phyloP scores from a whole-genome alignment of 2,113 vertebrate genomes.

The Hoplias malabaricus region DNA sequence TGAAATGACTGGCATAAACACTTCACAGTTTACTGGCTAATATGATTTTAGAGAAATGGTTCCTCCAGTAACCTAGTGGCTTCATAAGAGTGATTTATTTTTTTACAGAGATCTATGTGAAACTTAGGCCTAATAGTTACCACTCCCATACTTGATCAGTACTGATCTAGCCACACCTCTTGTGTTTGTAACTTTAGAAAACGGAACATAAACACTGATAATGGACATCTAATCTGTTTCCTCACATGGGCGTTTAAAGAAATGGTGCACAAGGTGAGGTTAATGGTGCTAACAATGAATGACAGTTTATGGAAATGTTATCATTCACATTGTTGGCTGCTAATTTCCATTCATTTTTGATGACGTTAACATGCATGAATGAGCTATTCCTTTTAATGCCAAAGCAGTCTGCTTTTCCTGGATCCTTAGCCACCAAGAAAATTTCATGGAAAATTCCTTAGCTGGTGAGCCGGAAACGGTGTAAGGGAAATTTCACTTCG shows the following conservation, averaged over 20 bases:
- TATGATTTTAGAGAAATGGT: background rate
- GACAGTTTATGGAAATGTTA: background rate
- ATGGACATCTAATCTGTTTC: background rate
- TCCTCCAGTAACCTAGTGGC: background rate
- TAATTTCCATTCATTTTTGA: background rate
- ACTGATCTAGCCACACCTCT: background rate
- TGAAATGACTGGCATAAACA: background rate
- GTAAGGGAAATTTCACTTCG: background rate
- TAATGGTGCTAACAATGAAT: background rate
- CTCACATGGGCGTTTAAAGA: background rate
- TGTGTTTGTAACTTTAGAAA: background rate
- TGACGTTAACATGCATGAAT: background rate
- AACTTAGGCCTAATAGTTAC: background rate
- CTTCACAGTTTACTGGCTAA: background rate
- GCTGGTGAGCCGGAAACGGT: slow-evolving; percentile 1
- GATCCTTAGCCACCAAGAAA: background rate
- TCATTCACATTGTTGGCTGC: background rate
- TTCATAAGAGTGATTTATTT: background rate
- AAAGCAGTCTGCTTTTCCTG: background rate
- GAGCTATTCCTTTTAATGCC: background rate
- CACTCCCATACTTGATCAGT: background rate
- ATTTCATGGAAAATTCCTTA: slow-evolving; percentile 33
- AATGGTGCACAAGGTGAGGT: background rate
- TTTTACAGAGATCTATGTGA: no score
- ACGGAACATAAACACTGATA: background rate